These are phyloP conservation scores for Vireo altiloquus DNA, from an alignment of 2,113 vertebrate species.

Conservation along the genomic window DNA sequence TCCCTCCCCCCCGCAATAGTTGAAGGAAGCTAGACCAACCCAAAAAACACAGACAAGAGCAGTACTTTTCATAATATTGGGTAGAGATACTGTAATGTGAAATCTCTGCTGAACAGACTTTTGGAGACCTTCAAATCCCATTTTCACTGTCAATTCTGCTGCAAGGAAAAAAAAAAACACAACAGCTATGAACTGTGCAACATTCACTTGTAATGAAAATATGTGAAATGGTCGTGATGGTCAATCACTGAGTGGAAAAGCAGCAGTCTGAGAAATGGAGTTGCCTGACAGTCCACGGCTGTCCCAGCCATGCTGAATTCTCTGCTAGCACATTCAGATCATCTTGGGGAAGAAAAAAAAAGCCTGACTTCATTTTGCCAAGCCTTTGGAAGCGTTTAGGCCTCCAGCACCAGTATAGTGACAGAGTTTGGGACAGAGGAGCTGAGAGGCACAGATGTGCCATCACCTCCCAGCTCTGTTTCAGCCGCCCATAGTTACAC, in stretches of 20 bases:
- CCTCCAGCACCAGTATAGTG: neutral
- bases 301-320: neutral
- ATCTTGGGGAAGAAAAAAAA: neutral
- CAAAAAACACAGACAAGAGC: neutral
- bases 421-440: neutral
- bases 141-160: neutral
- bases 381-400: accelerated
- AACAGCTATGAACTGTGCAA: neutral
- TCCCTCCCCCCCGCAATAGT: accelerated
- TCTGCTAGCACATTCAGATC: neutral
- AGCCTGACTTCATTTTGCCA: neutral
- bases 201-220: neutral
- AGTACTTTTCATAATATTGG: neutral
- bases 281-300: neutral
- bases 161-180: neutral
- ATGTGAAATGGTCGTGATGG: neutral
- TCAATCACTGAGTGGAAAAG: neutral
- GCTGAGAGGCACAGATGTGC: neutral
- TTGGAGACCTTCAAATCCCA: neutral
- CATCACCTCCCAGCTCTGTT: neutral
- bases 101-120: neutral
- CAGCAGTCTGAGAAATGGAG: neutral
- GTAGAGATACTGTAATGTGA: neutral
- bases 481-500: neutral
- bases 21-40: neutral